Conservation (phyloP, 2,888 invertebrate genomes). For the Linyphia triangularis region DNA sequence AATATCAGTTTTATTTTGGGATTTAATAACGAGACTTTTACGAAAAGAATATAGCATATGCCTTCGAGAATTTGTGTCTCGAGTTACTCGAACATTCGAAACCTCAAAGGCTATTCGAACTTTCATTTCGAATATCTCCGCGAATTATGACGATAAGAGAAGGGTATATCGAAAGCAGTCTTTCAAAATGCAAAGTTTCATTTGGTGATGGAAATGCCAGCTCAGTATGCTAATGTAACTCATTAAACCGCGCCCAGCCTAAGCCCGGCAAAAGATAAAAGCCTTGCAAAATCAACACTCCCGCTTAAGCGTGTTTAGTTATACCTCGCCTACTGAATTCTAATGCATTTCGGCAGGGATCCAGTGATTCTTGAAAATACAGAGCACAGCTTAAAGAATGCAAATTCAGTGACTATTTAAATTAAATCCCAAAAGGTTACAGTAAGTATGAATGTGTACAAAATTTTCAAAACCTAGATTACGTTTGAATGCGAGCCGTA, state of each 20-base stretch:
- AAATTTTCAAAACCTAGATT: conserved; percentile 41
- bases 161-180: neutral
- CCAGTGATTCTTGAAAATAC: neutral
- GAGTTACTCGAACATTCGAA: no score
- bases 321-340: conserved; percentile 1
- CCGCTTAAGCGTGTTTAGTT: conserved; percentile 30
- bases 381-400: conserved; percentile 26
- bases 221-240: conserved; percentile 32
- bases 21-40: no score
- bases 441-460: conserved; percentile 10
- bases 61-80: no score
- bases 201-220: neutral
- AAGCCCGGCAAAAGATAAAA: conserved; percentile 21
- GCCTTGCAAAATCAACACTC: conserved; percentile 13
- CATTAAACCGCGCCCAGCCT: conserved; percentile 20
- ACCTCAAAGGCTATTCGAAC: neutral
- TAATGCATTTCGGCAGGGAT: no score
- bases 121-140: neutral
- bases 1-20: no score
- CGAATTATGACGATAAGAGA: neutral
- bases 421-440: conserved; percentile 39
- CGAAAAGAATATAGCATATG: no score
- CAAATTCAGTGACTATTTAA: conserved; percentile 32
- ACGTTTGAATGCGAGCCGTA: conserved; percentile 7
- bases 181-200: conserved; percentile 25